phyloP scores from a whole-genome alignment of 2,113 vertebrate species.

The Calonectris borealis region DNA sequence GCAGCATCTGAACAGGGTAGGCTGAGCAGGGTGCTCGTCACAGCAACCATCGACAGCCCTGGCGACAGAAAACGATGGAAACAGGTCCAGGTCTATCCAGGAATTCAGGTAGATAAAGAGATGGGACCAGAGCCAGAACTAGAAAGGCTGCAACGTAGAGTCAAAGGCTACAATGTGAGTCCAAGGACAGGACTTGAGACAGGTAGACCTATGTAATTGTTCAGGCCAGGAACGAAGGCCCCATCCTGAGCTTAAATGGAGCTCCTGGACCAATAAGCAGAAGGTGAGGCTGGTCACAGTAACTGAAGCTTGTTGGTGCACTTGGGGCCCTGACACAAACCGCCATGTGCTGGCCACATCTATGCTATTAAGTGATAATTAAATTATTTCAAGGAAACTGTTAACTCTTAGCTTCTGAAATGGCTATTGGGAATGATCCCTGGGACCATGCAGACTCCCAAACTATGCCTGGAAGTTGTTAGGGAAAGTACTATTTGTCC shows the following conservation, averaged over 20 bases:
- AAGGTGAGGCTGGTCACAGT: not conserved
- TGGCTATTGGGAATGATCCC: not conserved
- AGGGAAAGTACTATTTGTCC: not conserved
- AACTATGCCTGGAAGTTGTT: not conserved
- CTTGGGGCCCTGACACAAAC: not conserved
- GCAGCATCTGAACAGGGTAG: not conserved
- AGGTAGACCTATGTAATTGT: not conserved
- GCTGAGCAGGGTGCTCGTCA: not conserved
- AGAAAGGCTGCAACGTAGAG: not conserved
- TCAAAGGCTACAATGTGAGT: not conserved
- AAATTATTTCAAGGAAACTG: not conserved
- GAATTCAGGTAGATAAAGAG: not conserved
- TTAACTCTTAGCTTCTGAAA: not conserved
- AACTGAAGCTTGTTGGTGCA: not conserved
- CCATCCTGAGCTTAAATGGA: not conserved
- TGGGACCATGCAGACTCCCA: not conserved
- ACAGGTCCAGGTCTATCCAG: not conserved
- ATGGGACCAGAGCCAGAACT: not conserved
- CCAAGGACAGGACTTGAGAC: not conserved
- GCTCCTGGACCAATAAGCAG: not conserved
- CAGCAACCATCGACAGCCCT: not conserved
- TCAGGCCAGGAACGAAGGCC: not conserved
- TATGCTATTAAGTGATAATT: not conserved
- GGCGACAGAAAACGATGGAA: not conserved
- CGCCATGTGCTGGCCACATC: not conserved